A percentile compares a stretch with the other conserved stretches of the same genome.
These are phyloP conservation scores for Phrynocephalus versicolor DNA, from an alignment of 2,113 vertebrate species.

Conservation along the genomic window DNA sequence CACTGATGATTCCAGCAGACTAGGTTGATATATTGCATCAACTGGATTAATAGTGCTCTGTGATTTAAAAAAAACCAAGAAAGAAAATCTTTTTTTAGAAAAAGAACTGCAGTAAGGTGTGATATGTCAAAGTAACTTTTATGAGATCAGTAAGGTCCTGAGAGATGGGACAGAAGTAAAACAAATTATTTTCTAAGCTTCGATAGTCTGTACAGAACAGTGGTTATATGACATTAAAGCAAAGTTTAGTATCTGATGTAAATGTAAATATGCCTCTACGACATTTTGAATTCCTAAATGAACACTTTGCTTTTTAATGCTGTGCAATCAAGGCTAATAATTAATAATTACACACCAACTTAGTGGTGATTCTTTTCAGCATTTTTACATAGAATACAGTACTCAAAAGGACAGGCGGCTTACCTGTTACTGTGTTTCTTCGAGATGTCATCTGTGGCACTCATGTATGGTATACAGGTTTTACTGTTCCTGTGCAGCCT, in stretches of 20 bases:
- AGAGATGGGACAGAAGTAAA: constrained; percentile 51
- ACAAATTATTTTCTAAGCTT: constrained; percentile 36
- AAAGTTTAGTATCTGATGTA: constrained; percentile 20
- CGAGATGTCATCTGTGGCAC: too few species aligned
- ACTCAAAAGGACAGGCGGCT: too few species aligned
- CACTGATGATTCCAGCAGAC: constrained; percentile 84
- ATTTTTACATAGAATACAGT: too few species aligned
- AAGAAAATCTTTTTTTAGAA: constrained; percentile 41
- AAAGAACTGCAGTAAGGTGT: constrained; percentile 21
- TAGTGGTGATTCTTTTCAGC: too few species aligned
- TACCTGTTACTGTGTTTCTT: too few species aligned
- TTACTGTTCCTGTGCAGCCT: too few species aligned
- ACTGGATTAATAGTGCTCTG: constrained; percentile 99
- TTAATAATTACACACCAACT: too few species aligned
- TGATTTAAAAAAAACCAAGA: constrained; percentile 45
- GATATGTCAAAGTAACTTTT: constrained; percentile 48
- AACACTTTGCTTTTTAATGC: constrained; percentile 28
- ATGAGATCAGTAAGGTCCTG: constrained; percentile 42
- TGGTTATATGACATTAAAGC: not conserved
- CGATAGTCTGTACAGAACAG: not conserved
- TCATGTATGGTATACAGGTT: too few species aligned
- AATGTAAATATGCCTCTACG: not conserved
- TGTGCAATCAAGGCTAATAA: not conserved
- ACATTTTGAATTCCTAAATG: not conserved
- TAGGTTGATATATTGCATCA: constrained; percentile 93